Conservation (phyloP, 1,140 invertebrate species). For the Nautilus pompilius region DNA sequence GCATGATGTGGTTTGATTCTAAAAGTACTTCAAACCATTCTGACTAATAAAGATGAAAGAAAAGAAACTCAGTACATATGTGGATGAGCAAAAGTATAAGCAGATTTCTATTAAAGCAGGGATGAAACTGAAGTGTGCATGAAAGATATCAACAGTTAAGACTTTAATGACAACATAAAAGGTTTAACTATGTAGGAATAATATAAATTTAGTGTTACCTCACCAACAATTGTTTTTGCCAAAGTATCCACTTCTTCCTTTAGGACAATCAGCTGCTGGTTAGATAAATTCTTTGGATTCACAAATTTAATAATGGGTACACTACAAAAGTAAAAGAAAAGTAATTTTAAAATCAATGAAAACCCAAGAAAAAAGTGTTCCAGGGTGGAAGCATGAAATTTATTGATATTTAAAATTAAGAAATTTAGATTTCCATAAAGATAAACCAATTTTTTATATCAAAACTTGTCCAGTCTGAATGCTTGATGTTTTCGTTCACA, state of each 20-base stretch:
- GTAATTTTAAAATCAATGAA: no score
- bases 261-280: constrained; percentile 61
- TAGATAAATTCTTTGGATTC: constrained; percentile 69
- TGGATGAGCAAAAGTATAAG: background rate
- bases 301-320: constrained; percentile 64
- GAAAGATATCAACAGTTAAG: background rate
- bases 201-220: constrained; percentile 57
- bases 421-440: no score
- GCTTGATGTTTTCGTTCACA: no score
- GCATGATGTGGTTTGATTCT: no score
- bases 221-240: constrained; percentile 63
- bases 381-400: no score
- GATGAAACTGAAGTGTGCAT: background rate
- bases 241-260: constrained; percentile 61
- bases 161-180: background rate
- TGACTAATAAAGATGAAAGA: background rate
- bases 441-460: no score
- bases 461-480: no score
- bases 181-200: background rate
- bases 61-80: background rate
- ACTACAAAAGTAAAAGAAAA: constrained; percentile 49
- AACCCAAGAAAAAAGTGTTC: no score
- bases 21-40: background rate
- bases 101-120: background rate
- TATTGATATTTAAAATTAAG: no score